These are phyloP conservation scores for Aptenodytes patagonicus DNA, from an alignment of 2,113 vertebrate genomes.

Conservation along the genomic window DNA sequence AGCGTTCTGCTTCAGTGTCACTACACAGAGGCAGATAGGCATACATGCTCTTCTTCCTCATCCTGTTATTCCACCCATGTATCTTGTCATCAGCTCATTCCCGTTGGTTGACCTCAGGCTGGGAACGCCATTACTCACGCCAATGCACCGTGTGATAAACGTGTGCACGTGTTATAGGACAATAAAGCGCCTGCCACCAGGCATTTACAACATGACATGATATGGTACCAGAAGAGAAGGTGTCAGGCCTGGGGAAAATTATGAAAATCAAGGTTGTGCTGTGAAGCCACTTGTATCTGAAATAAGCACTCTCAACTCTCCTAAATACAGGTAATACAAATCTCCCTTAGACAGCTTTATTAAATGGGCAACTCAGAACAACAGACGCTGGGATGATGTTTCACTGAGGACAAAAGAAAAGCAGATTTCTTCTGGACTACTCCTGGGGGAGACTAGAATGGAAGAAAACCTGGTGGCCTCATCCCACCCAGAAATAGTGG, in stretches of 20 bases:
- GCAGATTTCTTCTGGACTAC: background rate
- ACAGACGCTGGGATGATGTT: background rate
- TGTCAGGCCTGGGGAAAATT: background rate
- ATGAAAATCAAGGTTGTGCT: background rate
- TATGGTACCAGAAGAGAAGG: background rate
- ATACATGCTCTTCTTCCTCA: background rate
- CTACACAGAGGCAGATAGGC: background rate
- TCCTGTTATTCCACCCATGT: background rate
- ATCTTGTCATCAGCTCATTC: background rate
- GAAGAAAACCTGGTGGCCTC: background rate
- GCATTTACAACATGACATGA: background rate
- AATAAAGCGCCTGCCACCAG: background rate
- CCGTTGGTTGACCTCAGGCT: background rate
- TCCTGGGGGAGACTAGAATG: background rate
- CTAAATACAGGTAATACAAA: background rate
- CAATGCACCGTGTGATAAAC: fast-evolving
- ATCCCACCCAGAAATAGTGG: background rate
- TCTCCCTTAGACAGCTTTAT: background rate
- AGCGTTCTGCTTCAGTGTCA: background rate
- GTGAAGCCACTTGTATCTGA: background rate
- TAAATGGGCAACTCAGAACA: background rate
- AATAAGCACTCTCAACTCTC: background rate
- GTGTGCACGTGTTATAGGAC: fast-evolving
- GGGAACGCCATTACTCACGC: fast-evolving
- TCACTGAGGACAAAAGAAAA: background rate